Percentiles rank a stretch among this genome's conserved stretches.
phyloP scores from a whole-genome alignment of 1,140 invertebrate species.

The Gryllus bimaculatus region DNA sequence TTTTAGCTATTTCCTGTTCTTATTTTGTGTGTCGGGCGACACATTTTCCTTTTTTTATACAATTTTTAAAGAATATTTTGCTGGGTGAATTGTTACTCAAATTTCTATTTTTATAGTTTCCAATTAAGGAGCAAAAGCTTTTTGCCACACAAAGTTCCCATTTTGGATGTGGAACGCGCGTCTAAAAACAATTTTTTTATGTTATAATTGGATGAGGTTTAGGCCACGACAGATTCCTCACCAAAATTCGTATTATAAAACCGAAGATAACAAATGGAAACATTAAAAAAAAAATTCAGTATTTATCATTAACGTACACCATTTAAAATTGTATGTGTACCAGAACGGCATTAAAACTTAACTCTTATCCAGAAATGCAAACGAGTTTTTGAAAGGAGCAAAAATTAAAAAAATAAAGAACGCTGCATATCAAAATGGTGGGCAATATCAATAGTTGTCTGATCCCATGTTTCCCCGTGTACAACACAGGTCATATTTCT shows the following conservation, averaged over 20 bases:
- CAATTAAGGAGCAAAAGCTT: neutral
- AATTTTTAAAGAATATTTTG: neutral
- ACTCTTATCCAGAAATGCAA: neutral
- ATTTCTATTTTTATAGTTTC: slow-evolving; percentile 6
- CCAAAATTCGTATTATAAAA: neutral
- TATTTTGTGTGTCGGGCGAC: neutral
- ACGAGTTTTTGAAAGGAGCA: neutral
- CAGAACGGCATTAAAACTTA: slow-evolving; percentile 4
- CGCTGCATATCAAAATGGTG: slow-evolving; percentile 3
- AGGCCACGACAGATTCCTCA: neutral
- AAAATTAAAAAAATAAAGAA: neutral
- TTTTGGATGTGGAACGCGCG: neutral
- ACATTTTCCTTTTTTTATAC: neutral
- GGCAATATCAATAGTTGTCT: neutral
- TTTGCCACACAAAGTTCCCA: neutral
- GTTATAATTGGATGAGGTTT: neutral
- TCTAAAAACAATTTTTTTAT: neutral
- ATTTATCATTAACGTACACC: neutral
- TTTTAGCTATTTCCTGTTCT: slow-evolving; percentile 1
- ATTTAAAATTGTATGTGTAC: neutral
- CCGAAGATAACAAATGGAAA: neutral
- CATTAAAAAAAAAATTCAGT: neutral
- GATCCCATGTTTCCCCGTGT: neutral
- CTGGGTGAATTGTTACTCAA: neutral
- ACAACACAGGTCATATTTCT: neutral